Evolutionary conservation across 2,113 vertebrate genomes (phyloP).

Genomic region (Dryoscopus gambensis): DNA sequence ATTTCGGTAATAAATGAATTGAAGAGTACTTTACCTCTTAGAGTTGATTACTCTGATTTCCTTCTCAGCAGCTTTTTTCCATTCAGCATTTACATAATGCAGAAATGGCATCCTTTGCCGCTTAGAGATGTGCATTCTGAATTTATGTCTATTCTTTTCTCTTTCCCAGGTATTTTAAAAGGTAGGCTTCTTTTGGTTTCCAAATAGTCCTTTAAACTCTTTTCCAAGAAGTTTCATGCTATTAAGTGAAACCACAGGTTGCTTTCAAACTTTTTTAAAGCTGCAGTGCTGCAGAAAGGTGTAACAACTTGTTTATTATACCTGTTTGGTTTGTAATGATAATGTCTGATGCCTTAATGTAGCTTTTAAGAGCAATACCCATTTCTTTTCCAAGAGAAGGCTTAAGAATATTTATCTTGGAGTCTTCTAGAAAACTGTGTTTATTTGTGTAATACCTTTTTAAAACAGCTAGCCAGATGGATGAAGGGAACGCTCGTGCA

Average conservation of each 20-base stretch:
- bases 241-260: background rate
- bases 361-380: background rate
- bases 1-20: background rate
- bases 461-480: constrained; percentile 43
- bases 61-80: background rate
- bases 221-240: background rate
- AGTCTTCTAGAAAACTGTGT: background rate
- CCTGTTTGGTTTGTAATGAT: background rate
- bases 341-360: background rate
- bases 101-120: background rate
- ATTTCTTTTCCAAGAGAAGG: background rate
- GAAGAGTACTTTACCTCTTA: background rate
- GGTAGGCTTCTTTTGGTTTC: background rate
- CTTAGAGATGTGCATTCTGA: background rate
- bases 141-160: background rate
- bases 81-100: background rate
- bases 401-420: constrained; percentile 8
- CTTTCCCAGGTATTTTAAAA: background rate
- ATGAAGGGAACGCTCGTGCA: background rate
- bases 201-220: background rate
- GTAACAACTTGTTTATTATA: background rate
- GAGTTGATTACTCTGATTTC: background rate
- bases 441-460: constrained; percentile 29
- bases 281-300: background rate
- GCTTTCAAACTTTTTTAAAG: background rate